These are phyloP conservation scores for Microtus pennsylvanicus DNA, from an alignment of 2,113 vertebrate genomes.

Conservation along the genomic window DNA sequence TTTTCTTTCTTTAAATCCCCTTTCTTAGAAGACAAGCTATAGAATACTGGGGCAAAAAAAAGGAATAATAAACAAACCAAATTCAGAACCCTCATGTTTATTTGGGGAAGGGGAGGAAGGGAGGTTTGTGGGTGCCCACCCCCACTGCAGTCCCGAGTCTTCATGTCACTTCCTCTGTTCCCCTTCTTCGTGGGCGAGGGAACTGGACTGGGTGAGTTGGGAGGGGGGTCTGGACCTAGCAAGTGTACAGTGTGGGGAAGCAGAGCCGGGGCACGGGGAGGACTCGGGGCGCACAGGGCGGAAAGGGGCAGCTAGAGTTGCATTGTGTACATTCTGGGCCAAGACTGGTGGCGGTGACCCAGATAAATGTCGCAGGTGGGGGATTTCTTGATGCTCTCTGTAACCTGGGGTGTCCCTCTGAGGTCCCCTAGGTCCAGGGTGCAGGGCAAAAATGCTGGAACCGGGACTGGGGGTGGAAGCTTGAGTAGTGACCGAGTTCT, in stretches of 20 bases:
- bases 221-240: not conserved
- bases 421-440: not conserved
- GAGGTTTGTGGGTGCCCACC: not conserved
- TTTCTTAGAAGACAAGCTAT: constrained; percentile 83
- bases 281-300: not conserved
- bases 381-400: not conserved
- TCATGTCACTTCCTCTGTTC: not conserved
- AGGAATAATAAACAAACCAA: constrained; percentile 79
- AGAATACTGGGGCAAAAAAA: constrained; percentile 75
- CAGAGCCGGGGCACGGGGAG: not conserved
- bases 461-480: not conserved
- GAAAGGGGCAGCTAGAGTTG: constrained; percentile 64
- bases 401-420: not conserved
- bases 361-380: not conserved
- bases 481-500: not conserved
- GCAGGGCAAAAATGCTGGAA: not conserved
- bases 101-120: constrained; percentile 64
- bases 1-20: constrained; percentile 71
- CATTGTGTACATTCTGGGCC: constrained; percentile 73
- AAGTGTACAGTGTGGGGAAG: not conserved
- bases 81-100: constrained; percentile 87
- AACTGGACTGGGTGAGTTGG: not conserved
- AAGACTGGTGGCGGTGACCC: constrained; percentile 40
- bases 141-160: not conserved
- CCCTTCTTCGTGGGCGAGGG: not conserved